Conservation (phyloP, 1,140 invertebrate species). For the Zaprionus vittiger region DNA sequence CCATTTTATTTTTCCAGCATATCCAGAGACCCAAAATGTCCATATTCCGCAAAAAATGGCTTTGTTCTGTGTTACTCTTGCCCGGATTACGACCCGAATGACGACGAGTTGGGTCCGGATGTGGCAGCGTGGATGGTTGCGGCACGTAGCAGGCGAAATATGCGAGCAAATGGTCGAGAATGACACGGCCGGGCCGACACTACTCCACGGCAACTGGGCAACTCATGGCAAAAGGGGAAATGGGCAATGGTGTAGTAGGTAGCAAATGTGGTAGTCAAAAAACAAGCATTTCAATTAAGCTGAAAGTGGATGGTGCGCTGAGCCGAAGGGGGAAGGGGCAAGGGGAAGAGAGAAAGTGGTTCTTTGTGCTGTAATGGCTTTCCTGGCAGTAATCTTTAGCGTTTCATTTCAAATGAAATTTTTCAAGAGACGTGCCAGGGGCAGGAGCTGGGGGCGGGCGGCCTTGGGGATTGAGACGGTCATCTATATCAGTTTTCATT, state of each 20-base stretch:
- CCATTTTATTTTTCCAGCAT: conserved; percentile 61
- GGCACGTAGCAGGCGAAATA: conserved; percentile 73
- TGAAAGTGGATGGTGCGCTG: conserved; percentile 37
- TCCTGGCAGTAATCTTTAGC: conserved; percentile 16
- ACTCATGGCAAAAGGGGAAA: background rate
- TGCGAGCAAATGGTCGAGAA: conserved; percentile 66
- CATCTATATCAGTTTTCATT: conserved; percentile 60
- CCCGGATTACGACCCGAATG: conserved; percentile 8
- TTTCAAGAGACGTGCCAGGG: background rate
- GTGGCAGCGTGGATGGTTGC: conserved; percentile 35
- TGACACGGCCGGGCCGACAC: conserved; percentile 40
- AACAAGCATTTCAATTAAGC: conserved; percentile 73
- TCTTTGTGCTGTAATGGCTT: conserved; percentile 9
- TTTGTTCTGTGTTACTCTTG: conserved; percentile 61
- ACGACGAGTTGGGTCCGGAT: conserved; percentile 16
- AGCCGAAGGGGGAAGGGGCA: background rate
- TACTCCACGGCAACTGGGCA: background rate
- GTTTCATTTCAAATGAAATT: conserved; percentile 30
- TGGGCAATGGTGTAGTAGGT: conserved; percentile 5
- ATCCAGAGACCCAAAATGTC: conserved; percentile 51
- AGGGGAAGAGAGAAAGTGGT: background rate
- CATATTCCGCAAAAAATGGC: conserved; percentile 72
- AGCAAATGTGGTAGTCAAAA: conserved; percentile 23
- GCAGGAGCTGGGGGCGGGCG: background rate
- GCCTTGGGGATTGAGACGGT: conserved; percentile 9